phyloP scores from a whole-genome alignment of 2,797 vertebrate genomes.

The Fratercula arctica region DNA sequence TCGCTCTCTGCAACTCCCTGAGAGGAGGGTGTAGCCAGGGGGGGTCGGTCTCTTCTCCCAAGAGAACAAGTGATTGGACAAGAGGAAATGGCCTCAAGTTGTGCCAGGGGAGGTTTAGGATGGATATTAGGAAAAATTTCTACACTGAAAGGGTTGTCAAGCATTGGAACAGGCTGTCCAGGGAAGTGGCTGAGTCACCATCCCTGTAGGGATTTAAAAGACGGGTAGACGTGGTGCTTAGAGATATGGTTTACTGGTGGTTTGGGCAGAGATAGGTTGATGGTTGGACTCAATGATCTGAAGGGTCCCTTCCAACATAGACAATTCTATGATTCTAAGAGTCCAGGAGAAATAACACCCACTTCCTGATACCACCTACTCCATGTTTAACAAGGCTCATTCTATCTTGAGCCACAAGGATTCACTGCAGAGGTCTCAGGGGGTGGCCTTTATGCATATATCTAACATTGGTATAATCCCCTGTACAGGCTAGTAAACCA shows the following conservation, averaged over 20 bases:
- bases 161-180: background rate
- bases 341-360: background rate
- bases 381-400: accelerated
- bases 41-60: background rate
- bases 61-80: background rate
- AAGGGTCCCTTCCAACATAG: background rate
- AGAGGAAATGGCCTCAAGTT: background rate
- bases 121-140: background rate
- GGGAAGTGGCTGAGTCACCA: background rate
- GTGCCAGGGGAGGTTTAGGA: too few species aligned
- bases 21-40: background rate
- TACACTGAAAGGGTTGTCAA: background rate
- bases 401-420: background rate
- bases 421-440: background rate
- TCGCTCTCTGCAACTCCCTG: background rate
- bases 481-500: background rate
- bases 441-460: background rate
- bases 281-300: background rate
- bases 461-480: background rate
- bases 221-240: too few species aligned
- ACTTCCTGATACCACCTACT: background rate
- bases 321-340: background rate
- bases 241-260: too few species aligned
- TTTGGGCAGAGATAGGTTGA: too few species aligned
- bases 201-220: too few species aligned